Conservation (phyloP, 2,797 vertebrate genomes). For the Hydrocynus forskahlii region DNA sequence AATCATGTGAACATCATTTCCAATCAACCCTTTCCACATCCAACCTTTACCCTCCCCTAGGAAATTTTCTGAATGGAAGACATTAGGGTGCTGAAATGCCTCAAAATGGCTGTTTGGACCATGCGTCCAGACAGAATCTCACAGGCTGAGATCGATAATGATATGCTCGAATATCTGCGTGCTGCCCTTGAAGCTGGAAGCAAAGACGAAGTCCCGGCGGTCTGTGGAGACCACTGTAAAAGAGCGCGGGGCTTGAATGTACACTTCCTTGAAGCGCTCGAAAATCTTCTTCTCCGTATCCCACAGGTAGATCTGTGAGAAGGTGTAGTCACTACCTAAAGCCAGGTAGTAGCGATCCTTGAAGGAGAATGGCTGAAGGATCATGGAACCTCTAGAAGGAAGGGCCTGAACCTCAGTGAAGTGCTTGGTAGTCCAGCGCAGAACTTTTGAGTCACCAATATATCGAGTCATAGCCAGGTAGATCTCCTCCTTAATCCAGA, state of each 20-base stretch:
- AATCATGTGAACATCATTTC: constrained; percentile 15
- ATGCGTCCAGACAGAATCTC: constrained; percentile 61
- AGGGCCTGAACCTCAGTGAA: constrained; percentile 94
- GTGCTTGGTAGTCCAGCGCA: constrained; percentile 91
- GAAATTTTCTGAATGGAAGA: constrained; percentile 40
- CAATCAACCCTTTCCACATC: not conserved
- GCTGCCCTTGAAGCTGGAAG: constrained; percentile 97
- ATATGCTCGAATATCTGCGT: constrained; percentile 97
- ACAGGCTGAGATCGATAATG: constrained; percentile 91
- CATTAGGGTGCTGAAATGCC: constrained; percentile 37
- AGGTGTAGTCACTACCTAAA: constrained; percentile 96
- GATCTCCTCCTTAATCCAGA: constrained; percentile 87
- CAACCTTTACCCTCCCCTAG: not conserved
- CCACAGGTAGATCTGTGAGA: constrained; percentile 97
- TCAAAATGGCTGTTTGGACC: constrained; percentile 39
- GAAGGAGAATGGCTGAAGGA: constrained; percentile 92
- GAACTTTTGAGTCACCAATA: constrained; percentile 95
- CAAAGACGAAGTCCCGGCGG: constrained; percentile 95
- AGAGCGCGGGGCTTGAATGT: constrained; percentile 94
- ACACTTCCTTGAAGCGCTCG: constrained; percentile 94
- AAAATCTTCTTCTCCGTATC: constrained; percentile 87
- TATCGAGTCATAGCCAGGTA: constrained; percentile 94
- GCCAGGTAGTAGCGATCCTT: constrained; percentile 93
- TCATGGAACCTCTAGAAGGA: constrained; percentile 96
- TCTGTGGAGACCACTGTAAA: constrained; percentile 96